phyloP scores from a whole-genome alignment of 2,113 vertebrate genomes.

The Pyrgilauda ruficollis region DNA sequence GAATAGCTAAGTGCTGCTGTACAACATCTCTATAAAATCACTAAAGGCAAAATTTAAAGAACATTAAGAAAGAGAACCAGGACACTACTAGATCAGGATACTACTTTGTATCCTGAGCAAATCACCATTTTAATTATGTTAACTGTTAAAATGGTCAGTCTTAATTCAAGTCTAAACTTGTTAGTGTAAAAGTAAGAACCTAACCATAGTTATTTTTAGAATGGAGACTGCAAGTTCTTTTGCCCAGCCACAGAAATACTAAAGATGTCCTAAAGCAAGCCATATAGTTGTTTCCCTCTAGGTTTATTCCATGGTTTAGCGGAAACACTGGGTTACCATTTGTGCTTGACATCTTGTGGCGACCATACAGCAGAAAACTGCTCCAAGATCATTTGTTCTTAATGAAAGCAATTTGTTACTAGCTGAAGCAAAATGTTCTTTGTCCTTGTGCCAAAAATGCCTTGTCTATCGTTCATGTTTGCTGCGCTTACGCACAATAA shows the following conservation, averaged over 20 bases:
- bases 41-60: not conserved
- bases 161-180: not conserved
- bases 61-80: not conserved
- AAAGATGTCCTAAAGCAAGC: not conserved
- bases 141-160: not conserved
- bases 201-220: not conserved
- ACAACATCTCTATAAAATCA: not conserved
- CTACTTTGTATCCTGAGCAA: not conserved
- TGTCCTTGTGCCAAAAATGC: conserved; percentile 59
- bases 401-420: conserved; percentile 72
- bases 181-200: not conserved
- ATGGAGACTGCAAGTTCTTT: not conserved
- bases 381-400: conserved; percentile 63
- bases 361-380: conserved; percentile 46
- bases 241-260: not conserved
- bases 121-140: not conserved
- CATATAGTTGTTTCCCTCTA: not conserved
- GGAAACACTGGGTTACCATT: not conserved
- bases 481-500: conserved; percentile 37
- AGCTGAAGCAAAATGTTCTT: conserved; percentile 59
- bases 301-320: not conserved
- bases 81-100: not conserved
- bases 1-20: not conserved
- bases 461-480: conserved; percentile 11
- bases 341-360: not conserved